Base-by-base conservation (phyloP, 2,888 invertebrate species). In the Agriopis leucophaearia region DNA sequence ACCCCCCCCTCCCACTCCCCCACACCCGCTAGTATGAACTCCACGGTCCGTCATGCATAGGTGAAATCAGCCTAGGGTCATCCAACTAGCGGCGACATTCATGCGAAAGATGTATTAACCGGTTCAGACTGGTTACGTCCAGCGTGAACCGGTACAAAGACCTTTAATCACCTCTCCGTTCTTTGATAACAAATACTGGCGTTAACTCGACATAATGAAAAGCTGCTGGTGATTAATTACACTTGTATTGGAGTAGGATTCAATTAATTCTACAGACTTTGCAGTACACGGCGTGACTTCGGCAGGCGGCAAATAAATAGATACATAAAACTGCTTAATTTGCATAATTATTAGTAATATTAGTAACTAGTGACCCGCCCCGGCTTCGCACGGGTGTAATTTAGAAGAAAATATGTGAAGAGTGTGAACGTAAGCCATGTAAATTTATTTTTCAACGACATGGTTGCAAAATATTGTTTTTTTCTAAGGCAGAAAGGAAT, bases 221-320 rank as follows among this genome's bases (percentile, higher is more conserved):
- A 62, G 40, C 66, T 58, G 62, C 35, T n/a, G 52, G 36, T 66
- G 62, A 66, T 66, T 66, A 66, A 66, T 66, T 66, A 58, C 27
- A 52, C 62, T 66, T 52, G 62, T 62, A 62, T 62, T 66, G 61
- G 44, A 66, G 56, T 36, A 27, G 62, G 47, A 57, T 55, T 66
- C 61, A 61, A 61, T 66, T 66, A 61, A 59, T 65, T 55, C 40
- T 36, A 13, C 13, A 45, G 51, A 58, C 57, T 66, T 62, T 45
- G 18, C 40, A 16, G 18, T 55, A 15, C 18, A 13, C 55, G 12
- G 15, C 42, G 55, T 54, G 40, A 40, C 42, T 55, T 15, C 8
- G 54, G 15, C 13, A 0, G 2, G 27, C 42, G 27, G n/a, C n/a
- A n/a, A n/a, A n/a, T 42, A 10, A 40, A 54, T 40, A 48, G 9